Conservation (phyloP, 2,113 vertebrate species). For the Danio rerio region DNA sequence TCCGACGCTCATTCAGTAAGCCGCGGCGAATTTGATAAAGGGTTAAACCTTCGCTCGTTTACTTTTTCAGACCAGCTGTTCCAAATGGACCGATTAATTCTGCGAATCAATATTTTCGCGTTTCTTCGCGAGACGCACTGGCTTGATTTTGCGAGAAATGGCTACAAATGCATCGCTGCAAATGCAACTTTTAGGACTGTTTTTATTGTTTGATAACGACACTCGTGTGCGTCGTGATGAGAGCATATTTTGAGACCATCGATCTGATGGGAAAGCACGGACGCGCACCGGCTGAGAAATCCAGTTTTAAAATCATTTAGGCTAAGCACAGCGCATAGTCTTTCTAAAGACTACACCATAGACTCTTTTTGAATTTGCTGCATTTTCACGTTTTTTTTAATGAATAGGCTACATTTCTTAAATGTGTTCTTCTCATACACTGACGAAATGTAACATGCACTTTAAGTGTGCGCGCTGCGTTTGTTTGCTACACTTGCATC, state of each 20-base stretch:
- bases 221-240: neutral
- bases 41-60: neutral
- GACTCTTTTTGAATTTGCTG: neutral
- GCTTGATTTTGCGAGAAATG: neutral
- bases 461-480: neutral
- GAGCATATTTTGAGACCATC: neutral
- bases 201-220: neutral
- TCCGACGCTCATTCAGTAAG: neutral
- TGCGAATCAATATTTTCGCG: neutral
- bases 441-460: neutral
- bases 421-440: neutral
- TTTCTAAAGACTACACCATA: neutral
- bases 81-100: neutral
- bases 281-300: neutral
- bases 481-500: constrained; percentile 3
- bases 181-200: neutral
- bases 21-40: neutral
- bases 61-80: neutral
- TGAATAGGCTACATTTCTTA: neutral
- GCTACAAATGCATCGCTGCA: neutral
- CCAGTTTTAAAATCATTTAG: neutral
- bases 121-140: neutral
- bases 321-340: neutral
- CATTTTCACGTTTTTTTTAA: neutral
- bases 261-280: neutral